Percentiles rank a stretch among this genome's conserved stretches.
These are phyloP conservation scores for Cydia strobilella DNA, from an alignment of 1,140 invertebrate species.

Conservation along the genomic window DNA sequence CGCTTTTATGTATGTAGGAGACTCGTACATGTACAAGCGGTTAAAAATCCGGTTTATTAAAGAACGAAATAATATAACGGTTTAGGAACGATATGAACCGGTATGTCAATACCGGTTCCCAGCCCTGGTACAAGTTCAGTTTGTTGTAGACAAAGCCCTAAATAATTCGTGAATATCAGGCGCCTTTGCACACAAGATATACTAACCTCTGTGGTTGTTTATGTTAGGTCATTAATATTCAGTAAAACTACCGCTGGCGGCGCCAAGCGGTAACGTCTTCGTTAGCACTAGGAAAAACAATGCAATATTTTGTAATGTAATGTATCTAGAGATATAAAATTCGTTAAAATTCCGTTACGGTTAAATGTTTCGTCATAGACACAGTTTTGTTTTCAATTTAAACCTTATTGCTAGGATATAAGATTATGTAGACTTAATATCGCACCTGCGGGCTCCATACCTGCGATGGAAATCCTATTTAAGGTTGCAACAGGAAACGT, in stretches of 20 bases:
- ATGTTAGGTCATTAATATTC: too few species aligned
- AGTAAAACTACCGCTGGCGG: neutral
- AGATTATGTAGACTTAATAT: neutral
- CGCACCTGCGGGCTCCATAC: neutral
- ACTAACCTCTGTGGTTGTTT: too few species aligned
- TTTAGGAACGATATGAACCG: too few species aligned
- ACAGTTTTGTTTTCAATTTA: neutral
- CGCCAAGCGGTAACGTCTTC: neutral
- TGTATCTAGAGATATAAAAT: neutral
- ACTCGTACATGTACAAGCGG: too few species aligned
- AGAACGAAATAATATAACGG: too few species aligned
- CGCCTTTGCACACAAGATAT: too few species aligned
- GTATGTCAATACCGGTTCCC: too few species aligned
- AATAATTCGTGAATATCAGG: too few species aligned
- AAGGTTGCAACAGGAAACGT: neutral
- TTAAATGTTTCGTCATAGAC: neutral
- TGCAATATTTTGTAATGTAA: neutral
- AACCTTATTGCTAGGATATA: neutral
- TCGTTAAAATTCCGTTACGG: constrained; percentile 1
- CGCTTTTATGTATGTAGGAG: too few species aligned
- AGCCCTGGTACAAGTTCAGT: too few species aligned
- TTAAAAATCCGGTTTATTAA: too few species aligned
- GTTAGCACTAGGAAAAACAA: neutral
- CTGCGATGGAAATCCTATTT: neutral
- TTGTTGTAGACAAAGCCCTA: too few species aligned